Evolutionary conservation across 2,888 invertebrate species (phyloP).

Genomic region (Mythimna loreyi): DNA sequence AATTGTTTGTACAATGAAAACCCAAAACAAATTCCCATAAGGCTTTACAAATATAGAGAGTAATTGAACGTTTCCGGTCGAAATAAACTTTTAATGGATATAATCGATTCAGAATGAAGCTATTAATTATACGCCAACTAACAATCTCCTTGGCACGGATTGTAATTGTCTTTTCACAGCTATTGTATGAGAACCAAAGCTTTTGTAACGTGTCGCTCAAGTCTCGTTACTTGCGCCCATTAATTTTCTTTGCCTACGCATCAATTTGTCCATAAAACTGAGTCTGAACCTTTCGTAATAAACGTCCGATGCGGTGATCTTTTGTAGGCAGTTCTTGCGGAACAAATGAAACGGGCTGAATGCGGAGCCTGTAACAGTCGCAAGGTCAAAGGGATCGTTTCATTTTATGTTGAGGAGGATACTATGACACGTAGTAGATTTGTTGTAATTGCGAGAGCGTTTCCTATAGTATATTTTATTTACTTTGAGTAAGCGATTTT

Average conservation of each 20-base stretch:
- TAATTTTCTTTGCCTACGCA: slow-evolving; percentile 68
- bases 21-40: slow-evolving; percentile 34
- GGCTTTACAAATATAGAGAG: slow-evolving; percentile 45
- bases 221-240: slow-evolving; percentile 59
- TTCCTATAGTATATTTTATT: slow-evolving; percentile 40
- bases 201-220: slow-evolving; percentile 55
- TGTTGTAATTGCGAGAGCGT: slow-evolving; percentile 38
- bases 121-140: slow-evolving; percentile 58
- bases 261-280: slow-evolving; percentile 66
- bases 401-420: slow-evolving; percentile 59
- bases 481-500: slow-evolving; percentile 18
- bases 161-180: slow-evolving; percentile 45
- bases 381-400: slow-evolving; percentile 61
- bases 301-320: slow-evolving; percentile 62
- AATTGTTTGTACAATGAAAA: slow-evolving; percentile 25
- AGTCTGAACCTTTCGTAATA: slow-evolving; percentile 61
- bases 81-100: slow-evolving; percentile 48
- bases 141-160: slow-evolving; percentile 51
- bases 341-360: slow-evolving; percentile 59
- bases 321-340: slow-evolving; percentile 62
- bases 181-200: slow-evolving; percentile 47
- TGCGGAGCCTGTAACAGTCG: slow-evolving; percentile 40
- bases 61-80: slow-evolving; percentile 53
- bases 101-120: slow-evolving; percentile 54
- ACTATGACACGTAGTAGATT: slow-evolving; percentile 45